Evolutionary conservation across 2,113 vertebrate species (phyloP).

Genomic region (Semnornis frantzii): DNA sequence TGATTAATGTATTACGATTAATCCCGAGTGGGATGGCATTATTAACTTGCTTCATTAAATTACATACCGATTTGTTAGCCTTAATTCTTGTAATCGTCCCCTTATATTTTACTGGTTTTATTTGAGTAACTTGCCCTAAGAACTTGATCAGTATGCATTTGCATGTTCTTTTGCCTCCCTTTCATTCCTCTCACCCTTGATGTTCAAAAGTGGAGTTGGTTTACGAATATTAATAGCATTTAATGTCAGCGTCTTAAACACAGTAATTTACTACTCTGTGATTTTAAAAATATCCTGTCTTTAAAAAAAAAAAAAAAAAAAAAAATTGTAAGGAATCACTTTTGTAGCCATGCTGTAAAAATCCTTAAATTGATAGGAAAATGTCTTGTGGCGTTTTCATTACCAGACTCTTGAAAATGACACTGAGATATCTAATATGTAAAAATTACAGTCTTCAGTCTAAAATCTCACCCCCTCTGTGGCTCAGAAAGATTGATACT

Average conservation of each 20-base stretch:
- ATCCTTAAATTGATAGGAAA: neutral
- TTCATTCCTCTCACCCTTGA: neutral
- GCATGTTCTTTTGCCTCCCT: neutral
- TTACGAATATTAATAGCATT: conserved; percentile 35
- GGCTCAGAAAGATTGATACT: conserved; percentile 65
- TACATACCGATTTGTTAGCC: neutral
- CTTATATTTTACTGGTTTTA: neutral
- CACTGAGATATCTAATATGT: conserved; percentile 51
- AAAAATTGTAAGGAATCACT: neutral
- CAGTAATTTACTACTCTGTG: neutral
- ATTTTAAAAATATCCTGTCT: conserved; percentile 10
- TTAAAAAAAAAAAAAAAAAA: neutral
- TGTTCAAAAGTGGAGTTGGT: conserved; percentile 7
- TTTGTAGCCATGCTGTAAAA: conserved; percentile 2
- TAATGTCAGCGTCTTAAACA: conserved; percentile 2
- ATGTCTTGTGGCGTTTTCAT: conserved; percentile 47
- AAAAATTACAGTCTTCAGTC: conserved; percentile 61
- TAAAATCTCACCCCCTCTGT: conserved; percentile 47
- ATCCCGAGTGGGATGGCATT: conserved; percentile 10
- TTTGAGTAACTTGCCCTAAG: neutral
- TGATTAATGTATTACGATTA: conserved; percentile 25
- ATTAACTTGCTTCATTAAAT: conserved; percentile 32
- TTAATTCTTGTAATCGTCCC: conserved; percentile 1
- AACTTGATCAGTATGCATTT: neutral
- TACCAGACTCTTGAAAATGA: conserved; percentile 46